These are phyloP conservation scores for Peucedramus taeniatus DNA, from an alignment of 2,113 vertebrate species.

Conservation along the genomic window DNA sequence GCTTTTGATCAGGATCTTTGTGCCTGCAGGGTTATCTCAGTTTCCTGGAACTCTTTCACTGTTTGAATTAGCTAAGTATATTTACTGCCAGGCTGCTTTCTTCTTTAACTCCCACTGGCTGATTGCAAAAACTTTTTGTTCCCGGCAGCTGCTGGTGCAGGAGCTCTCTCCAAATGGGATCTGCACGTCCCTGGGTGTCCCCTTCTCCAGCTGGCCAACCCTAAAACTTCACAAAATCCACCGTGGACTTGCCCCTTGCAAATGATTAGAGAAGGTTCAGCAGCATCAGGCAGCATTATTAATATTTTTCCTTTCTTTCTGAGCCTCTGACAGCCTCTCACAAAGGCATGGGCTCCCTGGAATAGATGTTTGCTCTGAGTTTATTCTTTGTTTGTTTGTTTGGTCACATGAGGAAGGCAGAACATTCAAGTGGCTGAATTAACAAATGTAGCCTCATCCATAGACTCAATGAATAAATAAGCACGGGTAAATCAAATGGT, in stretches of 20 bases:
- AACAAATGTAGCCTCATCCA: neutral
- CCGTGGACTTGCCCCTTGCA: neutral
- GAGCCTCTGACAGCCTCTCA: neutral
- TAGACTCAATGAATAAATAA: neutral
- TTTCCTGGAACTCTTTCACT: constrained; percentile 44
- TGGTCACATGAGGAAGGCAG: neutral
- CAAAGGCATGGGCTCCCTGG: neutral
- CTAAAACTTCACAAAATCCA: neutral
- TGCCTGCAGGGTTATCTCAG: constrained; percentile 34
- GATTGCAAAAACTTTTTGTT: constrained; percentile 15
- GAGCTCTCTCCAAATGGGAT: neutral
- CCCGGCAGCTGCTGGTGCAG: neutral
- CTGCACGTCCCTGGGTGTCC: neutral
- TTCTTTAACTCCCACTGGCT: neutral
- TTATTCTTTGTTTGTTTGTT: neutral
- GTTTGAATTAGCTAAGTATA: constrained; percentile 42
- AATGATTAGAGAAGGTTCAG: neutral
- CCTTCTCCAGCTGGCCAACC: neutral
- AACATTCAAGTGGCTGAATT: neutral
- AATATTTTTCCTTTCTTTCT: neutral
- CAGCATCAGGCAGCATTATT: neutral
- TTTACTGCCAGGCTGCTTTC: constrained; percentile 26
- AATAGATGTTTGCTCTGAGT: neutral
- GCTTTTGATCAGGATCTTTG: constrained; percentile 33
- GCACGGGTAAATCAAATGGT: neutral